phyloP scores from a whole-genome alignment of 2,797 vertebrate species.

The Arctocebus calabarensis region DNA sequence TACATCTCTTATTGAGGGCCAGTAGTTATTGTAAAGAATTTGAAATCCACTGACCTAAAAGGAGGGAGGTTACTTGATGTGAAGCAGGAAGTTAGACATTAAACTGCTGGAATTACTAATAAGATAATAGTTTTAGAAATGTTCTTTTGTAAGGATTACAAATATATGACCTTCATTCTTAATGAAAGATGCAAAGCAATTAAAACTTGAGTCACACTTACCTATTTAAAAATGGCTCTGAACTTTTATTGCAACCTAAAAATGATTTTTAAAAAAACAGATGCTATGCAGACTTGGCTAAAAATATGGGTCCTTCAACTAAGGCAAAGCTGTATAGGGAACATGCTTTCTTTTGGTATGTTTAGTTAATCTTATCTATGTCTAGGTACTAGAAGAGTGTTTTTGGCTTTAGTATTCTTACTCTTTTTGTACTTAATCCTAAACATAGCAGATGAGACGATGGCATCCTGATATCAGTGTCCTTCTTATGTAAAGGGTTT shows the following conservation, averaged over 20 bases:
- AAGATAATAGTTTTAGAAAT: neutral
- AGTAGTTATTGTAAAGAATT: neutral
- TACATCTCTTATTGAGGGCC: neutral
- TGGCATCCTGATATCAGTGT: neutral
- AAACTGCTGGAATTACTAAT: neutral
- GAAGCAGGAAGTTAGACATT: neutral
- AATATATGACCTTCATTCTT: neutral
- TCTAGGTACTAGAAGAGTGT: neutral
- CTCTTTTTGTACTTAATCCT: neutral
- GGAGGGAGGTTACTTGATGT: neutral
- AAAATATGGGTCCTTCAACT: conserved; percentile 11
- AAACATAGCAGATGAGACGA: neutral
- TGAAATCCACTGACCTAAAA: neutral
- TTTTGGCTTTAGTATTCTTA: conserved; percentile 8
- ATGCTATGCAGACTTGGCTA: neutral
- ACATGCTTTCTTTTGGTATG: neutral
- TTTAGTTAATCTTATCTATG: neutral
- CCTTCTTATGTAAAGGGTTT: neutral
- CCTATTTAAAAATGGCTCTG: conserved; percentile 21
- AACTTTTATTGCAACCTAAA: conserved; percentile 12
- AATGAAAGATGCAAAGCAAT: neutral
- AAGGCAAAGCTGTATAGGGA: neutral
- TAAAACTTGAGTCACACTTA: neutral
- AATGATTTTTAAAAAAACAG: conserved; percentile 43
- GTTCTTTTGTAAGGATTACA: neutral